phyloP scores from a whole-genome alignment of 2,888 invertebrate species.

The Zonitis immaculata region DNA sequence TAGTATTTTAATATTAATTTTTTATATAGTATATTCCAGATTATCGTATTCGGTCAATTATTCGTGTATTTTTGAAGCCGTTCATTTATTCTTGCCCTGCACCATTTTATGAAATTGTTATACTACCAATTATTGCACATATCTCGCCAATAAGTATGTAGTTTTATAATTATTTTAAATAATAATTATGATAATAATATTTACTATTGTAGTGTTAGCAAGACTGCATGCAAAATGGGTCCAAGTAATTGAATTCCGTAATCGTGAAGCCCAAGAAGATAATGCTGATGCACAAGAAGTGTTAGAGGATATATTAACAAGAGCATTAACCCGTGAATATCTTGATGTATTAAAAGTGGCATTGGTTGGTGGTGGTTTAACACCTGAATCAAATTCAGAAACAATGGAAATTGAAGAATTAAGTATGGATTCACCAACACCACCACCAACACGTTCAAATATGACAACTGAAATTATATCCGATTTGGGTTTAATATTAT shows the following conservation, averaged over 20 bases:
- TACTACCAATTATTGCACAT: conserved; percentile 74
- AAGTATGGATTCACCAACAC: conserved; percentile 65
- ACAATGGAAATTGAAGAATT: conserved; percentile 63
- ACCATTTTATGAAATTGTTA: conserved; percentile 68
- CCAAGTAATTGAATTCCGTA: conserved; percentile 70
- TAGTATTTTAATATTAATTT: conserved; percentile 27
- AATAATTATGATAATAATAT: no score
- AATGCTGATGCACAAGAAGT: conserved; percentile 80
- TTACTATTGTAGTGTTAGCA: conserved; percentile 54
- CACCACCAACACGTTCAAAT: conserved; percentile 45
- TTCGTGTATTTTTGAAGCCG: conserved; percentile 79
- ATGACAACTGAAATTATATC: conserved; percentile 70
- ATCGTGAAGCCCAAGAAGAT: conserved; percentile 71
- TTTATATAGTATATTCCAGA: conserved; percentile 68
- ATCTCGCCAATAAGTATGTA: conserved; percentile 74
- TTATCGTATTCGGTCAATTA: conserved; percentile 75
- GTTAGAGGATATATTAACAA: conserved; percentile 78
- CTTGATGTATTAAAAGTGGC: conserved; percentile 74
- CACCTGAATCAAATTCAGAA: conserved; percentile 51
- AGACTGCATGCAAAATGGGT: conserved; percentile 75
- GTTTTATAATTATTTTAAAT: neutral
- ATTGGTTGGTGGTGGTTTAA: conserved; percentile 64
- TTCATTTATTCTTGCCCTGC: conserved; percentile 83
- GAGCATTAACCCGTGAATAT: conserved; percentile 83
- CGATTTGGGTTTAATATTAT: conserved; percentile 65